Conservation (phyloP, 2,797 vertebrate genomes). For the Nasua narica region DNA sequence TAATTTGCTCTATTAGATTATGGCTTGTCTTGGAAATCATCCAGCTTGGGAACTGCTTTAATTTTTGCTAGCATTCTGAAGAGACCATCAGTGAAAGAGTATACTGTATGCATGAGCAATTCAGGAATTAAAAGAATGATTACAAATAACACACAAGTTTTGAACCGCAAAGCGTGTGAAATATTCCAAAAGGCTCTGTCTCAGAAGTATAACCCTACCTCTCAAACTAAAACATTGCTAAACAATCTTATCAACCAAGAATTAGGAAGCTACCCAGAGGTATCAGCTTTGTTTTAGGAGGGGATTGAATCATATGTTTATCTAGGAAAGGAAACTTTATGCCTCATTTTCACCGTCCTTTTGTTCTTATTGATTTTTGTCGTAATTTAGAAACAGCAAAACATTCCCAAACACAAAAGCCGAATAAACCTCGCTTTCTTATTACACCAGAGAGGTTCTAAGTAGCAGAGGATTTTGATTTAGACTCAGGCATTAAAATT, state of each 20-base stretch:
- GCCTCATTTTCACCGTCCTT: conserved; percentile 39
- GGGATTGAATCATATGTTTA: conserved; percentile 46
- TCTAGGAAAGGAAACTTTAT: conserved; percentile 36
- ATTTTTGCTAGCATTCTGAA: conserved; percentile 49
- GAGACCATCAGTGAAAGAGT: conserved; percentile 11
- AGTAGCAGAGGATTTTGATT: conserved; percentile 82
- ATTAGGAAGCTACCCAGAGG: conserved; percentile 59
- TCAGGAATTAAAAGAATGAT: conserved; percentile 55
- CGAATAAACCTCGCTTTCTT: conserved; percentile 73
- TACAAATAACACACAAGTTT: conserved; percentile 58
- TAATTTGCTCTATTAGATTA: conserved; percentile 78
- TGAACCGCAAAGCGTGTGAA: conserved; percentile 53
- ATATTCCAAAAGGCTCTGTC: conserved; percentile 40
- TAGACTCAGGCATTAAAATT: conserved; percentile 84
- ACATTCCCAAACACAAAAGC: conserved; percentile 72
- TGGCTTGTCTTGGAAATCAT: conserved; percentile 75
- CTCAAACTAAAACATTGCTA: conserved; percentile 39
- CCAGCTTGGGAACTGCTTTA: conserved; percentile 70
- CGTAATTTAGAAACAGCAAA: conserved; percentile 78
- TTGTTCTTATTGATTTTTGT: conserved; percentile 78
- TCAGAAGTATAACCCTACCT: conserved; percentile 52
- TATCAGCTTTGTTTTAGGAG: conserved; percentile 33
- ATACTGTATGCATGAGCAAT: not conserved
- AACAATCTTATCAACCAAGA: conserved; percentile 46
- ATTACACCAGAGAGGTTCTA: conserved; percentile 80